Evolutionary conservation across 2,113 vertebrate species (phyloP).

Genomic region (Andinoacara biseriatus): DNA sequence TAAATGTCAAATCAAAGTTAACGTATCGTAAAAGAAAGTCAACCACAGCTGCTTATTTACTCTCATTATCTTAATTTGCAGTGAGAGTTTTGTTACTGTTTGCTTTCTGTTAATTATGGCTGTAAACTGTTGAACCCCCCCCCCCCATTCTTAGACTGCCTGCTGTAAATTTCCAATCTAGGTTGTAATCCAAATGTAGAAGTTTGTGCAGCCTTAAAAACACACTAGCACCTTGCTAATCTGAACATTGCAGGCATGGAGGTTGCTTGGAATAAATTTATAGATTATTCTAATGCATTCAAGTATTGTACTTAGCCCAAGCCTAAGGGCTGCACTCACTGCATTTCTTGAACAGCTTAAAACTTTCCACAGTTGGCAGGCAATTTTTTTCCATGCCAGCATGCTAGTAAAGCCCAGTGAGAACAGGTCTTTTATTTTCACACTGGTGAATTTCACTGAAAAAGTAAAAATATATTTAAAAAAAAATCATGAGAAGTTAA

Average conservation of each 20-base stretch:
- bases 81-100: slow-evolving; percentile 30
- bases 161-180: slow-evolving; percentile 1
- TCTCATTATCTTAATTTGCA: slow-evolving; percentile 10
- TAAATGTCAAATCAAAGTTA: slow-evolving; percentile 22
- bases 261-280: slow-evolving; percentile 29
- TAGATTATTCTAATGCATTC: slow-evolving; percentile 55
- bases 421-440: slow-evolving; percentile 2
- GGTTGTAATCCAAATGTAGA: slow-evolving; percentile 21
- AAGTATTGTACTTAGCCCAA: slow-evolving; percentile 24
- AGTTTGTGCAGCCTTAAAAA: slow-evolving; percentile 30
- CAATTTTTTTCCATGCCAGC: slow-evolving; percentile 8
- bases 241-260: slow-evolving; percentile 46
- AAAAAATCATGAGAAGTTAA: no score
- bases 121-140: slow-evolving; percentile 14
- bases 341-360: slow-evolving; percentile 41
- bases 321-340: slow-evolving; percentile 16
- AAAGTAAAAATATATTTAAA: no score
- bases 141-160: neutral
- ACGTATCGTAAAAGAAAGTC: slow-evolving; percentile 21
- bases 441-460: neutral
- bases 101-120: slow-evolving; percentile 33
- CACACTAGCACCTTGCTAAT: slow-evolving; percentile 43
- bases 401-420: neutral
- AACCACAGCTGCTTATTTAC: neutral
- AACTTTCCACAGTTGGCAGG: slow-evolving; percentile 18